Evolutionary conservation across 2,113 vertebrate species (phyloP).

Genomic region (Lanius ludovicianus): DNA sequence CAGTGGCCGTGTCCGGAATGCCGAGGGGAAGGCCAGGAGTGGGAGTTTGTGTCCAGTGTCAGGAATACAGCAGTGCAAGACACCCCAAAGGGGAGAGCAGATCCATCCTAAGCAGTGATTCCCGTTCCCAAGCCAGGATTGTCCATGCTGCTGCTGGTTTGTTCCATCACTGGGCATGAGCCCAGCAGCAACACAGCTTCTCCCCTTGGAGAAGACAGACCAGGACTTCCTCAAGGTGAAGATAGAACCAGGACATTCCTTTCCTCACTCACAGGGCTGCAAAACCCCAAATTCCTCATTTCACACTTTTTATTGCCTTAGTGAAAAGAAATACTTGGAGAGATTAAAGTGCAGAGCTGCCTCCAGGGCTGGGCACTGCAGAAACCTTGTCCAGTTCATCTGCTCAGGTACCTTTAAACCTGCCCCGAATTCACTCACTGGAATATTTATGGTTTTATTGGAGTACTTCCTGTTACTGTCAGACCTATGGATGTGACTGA

Average conservation of each 20-base stretch:
- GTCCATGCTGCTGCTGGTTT: background rate
- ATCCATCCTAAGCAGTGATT: background rate
- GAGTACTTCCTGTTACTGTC: background rate
- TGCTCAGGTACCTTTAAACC: background rate
- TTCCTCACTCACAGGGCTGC: background rate
- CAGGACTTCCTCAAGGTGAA: background rate
- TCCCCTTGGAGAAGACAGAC: background rate
- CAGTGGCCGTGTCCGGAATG: background rate
- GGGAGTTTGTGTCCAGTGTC: accelerated
- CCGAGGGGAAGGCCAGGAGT: background rate
- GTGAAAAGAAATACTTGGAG: background rate
- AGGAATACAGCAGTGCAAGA: background rate
- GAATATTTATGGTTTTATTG: background rate
- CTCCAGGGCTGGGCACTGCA: background rate
- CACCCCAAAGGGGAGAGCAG: background rate
- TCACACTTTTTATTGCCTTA: constrained; percentile 39
- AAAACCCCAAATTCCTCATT: background rate
- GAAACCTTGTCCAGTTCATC: accelerated
- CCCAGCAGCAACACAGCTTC: background rate
- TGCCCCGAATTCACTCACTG: background rate
- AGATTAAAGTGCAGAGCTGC: constrained; percentile 40
- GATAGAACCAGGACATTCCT: background rate
- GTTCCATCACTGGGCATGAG: background rate
- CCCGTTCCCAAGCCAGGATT: background rate
- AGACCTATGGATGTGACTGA: background rate